phyloP scores from a whole-genome alignment of 2,888 invertebrate species.

The Eubasilissa splendida region DNA sequence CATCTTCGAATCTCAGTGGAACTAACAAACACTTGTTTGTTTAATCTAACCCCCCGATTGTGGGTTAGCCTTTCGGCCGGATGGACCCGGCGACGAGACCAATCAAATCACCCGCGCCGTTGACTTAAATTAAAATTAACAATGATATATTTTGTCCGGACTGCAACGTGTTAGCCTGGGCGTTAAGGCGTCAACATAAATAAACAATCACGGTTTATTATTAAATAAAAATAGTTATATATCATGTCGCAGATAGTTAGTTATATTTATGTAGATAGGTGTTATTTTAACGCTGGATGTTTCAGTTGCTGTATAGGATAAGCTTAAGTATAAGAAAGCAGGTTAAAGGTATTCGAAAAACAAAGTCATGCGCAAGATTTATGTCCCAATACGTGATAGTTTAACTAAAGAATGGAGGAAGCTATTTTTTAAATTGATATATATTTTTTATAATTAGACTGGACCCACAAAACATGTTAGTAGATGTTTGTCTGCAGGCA shows the following conservation, averaged over 20 bases:
- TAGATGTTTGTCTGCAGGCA: no score
- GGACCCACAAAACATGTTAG: no score
- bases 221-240: neutral
- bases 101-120: constrained; percentile 55
- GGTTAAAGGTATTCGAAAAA: no score
- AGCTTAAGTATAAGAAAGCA: no score
- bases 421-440: no score
- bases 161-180: constrained; percentile 6
- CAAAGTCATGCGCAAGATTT: no score
- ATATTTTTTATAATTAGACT: no score
- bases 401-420: no score
- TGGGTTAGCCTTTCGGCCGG: constrained; percentile 41
- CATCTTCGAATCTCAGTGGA: neutral
- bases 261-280: no score
- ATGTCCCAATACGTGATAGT: no score
- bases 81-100: constrained; percentile 49
- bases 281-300: no score
- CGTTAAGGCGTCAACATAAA: neutral
- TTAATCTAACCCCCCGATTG: neutral
- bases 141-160: constrained; percentile 56
- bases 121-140: constrained; percentile 58
- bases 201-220: neutral
- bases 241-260: neutral
- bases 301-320: no score
- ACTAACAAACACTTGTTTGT: constrained; percentile 24